Evolutionary conservation across 2,888 invertebrate genomes (phyloP).

Genomic region (Rambutsinella grinnellia): DNA sequence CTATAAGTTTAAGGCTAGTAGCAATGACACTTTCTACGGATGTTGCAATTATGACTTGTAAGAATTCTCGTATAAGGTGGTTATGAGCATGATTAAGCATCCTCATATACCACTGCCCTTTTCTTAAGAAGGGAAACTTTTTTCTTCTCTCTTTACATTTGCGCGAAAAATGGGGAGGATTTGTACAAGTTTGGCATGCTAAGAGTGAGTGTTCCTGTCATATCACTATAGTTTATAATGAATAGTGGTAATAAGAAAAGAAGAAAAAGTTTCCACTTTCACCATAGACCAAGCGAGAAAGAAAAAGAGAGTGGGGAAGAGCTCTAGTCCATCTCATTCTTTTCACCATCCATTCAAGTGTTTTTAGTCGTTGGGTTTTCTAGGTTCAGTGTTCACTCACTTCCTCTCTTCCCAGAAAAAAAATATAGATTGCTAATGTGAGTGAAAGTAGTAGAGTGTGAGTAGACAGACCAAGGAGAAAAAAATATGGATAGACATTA

Average conservation of each 20-base stretch:
- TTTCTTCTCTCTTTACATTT: slow-evolving; percentile 43
- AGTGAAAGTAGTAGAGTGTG: slow-evolving; percentile 17
- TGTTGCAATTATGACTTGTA: too few species aligned
- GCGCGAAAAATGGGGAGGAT: slow-evolving; percentile 45
- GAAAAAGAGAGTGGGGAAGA: slow-evolving; percentile 31
- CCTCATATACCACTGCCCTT: neutral
- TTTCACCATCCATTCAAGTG: neutral
- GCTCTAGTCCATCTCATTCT: slow-evolving; percentile 6
- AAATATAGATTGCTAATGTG: slow-evolving; percentile 33
- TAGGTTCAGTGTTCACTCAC: neutral
- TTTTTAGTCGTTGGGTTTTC: slow-evolving; percentile 12
- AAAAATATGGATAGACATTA: slow-evolving; percentile 12
- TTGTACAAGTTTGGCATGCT: slow-evolving; percentile 28
- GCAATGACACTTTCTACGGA: too few species aligned
- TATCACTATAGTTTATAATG: neutral
- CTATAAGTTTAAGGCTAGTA: too few species aligned
- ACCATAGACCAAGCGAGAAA: slow-evolving; percentile 14
- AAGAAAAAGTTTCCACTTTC: neutral
- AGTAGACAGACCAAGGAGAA: neutral
- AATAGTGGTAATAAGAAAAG: neutral
- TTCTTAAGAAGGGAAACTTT: slow-evolving; percentile 10
- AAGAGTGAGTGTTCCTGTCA: neutral
- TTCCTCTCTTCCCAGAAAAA: neutral
- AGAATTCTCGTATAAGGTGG: too few species aligned
- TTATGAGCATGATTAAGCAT: too few species aligned